phyloP scores from a whole-genome alignment of 2,888 invertebrate genomes.

The Tenodera sinensis region DNA sequence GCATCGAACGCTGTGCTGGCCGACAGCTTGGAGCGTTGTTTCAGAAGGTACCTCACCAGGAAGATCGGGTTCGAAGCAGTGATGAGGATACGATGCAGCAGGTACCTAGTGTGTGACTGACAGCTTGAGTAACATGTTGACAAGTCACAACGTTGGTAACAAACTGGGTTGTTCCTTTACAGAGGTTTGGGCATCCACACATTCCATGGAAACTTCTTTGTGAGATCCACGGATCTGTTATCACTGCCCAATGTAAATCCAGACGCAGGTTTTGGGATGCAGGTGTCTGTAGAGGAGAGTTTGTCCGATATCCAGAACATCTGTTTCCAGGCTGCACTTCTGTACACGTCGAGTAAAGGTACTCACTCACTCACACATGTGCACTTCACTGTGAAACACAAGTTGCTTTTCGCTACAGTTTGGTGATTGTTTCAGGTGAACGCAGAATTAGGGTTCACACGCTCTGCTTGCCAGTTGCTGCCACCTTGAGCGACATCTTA shows the following conservation, averaged over 20 bases:
- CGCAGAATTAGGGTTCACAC: slow-evolving; percentile 97
- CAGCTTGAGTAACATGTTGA: neutral
- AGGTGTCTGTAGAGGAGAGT: slow-evolving; percentile 91
- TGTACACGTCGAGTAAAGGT: slow-evolving; percentile 93
- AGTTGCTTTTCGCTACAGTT: neutral
- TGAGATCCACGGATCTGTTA: slow-evolving; percentile 92
- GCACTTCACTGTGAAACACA: neutral
- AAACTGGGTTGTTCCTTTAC: slow-evolving; percentile 24
- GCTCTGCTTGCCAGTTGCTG: slow-evolving; percentile 85
- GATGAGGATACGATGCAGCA: slow-evolving; percentile 92
- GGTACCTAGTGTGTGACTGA: slow-evolving; percentile 48
- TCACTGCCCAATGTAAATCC: slow-evolving; percentile 97
- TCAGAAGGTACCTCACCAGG: slow-evolving; percentile 86
- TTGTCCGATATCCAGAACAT: slow-evolving; percentile 81
- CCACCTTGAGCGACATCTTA: slow-evolving; percentile 79
- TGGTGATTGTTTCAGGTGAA: slow-evolving; percentile 60
- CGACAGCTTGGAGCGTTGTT: slow-evolving; percentile 69
- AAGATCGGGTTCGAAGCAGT: slow-evolving; percentile 99
- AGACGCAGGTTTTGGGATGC: slow-evolving; percentile 97
- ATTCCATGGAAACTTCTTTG: slow-evolving; percentile 99
- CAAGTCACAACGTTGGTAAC: no score
- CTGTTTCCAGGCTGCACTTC: slow-evolving; percentile 95
- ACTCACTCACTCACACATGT: slow-evolving; percentile 18
- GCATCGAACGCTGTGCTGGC: slow-evolving; percentile 65
- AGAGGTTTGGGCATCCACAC: slow-evolving; percentile 92